Base-by-base conservation (phyloP, 1,140 invertebrate species). In the Dendrolimus kikuchii region DNA sequence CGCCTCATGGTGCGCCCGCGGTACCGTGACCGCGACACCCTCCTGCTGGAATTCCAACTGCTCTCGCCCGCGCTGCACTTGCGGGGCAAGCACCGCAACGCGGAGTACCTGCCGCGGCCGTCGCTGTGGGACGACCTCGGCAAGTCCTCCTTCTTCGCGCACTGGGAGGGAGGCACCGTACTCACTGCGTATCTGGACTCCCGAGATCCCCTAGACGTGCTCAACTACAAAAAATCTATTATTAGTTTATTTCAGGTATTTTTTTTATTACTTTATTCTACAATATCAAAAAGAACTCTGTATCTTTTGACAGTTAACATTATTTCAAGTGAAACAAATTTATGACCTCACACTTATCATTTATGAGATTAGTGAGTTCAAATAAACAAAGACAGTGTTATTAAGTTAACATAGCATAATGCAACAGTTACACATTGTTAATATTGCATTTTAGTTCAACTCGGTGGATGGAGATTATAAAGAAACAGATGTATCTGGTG, bases 211-310 rank as follows among this genome's bases (percentile, higher is more conserved):
- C 9, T 53, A 0, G 79, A 81, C 46, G 49, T 85, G 5, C 50
- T 72, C 36, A 78, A 82, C 53, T 85, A 72, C 10, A 77, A 80
- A 57, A 71, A 71, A 40, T 65, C 77, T 0, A 46, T 85, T 4
- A 62, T 78, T 8, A 80, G 79, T 62, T 49, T 81, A 9, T 81
- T 85, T 55, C 81, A 85, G 73, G 81, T 84, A 66, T 23, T n/a
- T 41, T 49, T 53, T 53, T 7, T 40, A 46, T 51, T 8, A 39
- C 10, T 9, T 4, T 8, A 9, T 49, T 49, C 48, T 49, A 5
- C 10, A 40, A 0, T 49, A 7, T 38, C 39, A 48, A 7, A 38
- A 7, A 38, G 8, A 38, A 38, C 5, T 48, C 5, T 37, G 37
- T 38, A 46, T 10, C 45, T 6, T 4, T 7, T 5, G 5, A 40